Evolutionary conservation across 2,797 vertebrate genomes (phyloP), one percentile per base, ranked within the genome.

Genomic region (Betta splendens): DNA sequence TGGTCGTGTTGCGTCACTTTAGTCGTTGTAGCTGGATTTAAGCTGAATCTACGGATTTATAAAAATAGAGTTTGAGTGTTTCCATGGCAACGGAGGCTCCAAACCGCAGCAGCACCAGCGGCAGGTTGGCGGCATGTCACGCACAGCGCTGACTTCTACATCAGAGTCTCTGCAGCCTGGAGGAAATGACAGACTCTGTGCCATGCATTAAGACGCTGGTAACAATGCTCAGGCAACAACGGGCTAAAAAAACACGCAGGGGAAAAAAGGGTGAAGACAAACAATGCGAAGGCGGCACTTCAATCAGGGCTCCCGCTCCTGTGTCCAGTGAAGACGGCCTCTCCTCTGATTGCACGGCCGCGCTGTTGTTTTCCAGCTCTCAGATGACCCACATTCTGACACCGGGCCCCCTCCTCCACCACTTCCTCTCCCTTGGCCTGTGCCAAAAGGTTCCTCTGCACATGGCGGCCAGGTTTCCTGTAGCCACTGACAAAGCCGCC

Each of bases 361-460:
- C 64, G 72, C 64, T 63, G 73, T 89, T 91, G 89, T 91, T 92
- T 92, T 92, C 80, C 87, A 87, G 79, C 79, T 85, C 86, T 81
- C 83, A 82, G 90, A 78, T 90, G 89, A 89, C 90, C 87, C 88
- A 89, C 73, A 89, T 90, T 85, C 75, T 75, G 29, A 69, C 72
- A 72, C 64, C 5, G 64, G 62, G 39, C 65, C 78, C 77, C 79
- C 72, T 62, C 73, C 77, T 69, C 60, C 76, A 69, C 73, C 86
- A 86, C 88, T 92, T 92, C 92, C 92, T 91, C 84, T 89, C 87
- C 81, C 84, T 85, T 79, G 79, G 84, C 87, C 84, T 82, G 80
- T 89, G 91, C 91, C 91, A 90, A 91, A 92, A 92, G 92, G 92
- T 93, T 92, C 85, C 88, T 77, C 83, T 77, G 86, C 91, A 93